Evolutionary conservation across 1,140 invertebrate genomes (phyloP), one percentile per base, ranked within the genome.

Genomic region (Proctacanthus coquilletti): DNA sequence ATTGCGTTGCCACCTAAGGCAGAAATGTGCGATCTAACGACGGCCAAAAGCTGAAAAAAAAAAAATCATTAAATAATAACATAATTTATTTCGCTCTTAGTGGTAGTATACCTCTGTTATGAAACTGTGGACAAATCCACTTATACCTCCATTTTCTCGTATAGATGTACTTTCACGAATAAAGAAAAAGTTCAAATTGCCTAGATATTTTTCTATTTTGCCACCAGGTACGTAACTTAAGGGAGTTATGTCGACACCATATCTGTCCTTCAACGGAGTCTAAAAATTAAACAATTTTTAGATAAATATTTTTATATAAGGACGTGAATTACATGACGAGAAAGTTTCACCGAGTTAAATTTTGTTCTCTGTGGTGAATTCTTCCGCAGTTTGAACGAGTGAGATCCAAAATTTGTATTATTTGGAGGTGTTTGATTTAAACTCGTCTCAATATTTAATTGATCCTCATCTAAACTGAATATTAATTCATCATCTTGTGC

Each of bases 1-100:
- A 97, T 78, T 1, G 88, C 89, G 65, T 97, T 96, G 9, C 92
- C 92, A 21, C 91, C 89, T n/a, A 96, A 62, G 8, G 88, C 84
- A 1, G 84, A 77, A 5, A 94, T 85, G 61, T 96, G 89, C 11
- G 89, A 86, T 33, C 92, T 69, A 9, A 89, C 83, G 42, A 95
- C 89, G 1, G 87, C 86, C 47, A 94, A 56, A 32, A 80, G 58
- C 63, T 65, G 36, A 17, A 36, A 18, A 21, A 39, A 9, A 18
- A 20, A 31, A 19, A 20, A 33, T 23, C 10, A 33, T 33, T 9
- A 18, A 39, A n/a, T 17, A 21, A 33, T 21, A 10, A 14, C 10
- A 31, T 14, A 31, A 21, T 33, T 21, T 5, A 21, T n/a, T n/a
- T n/a, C n/a, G n/a, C n/a, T 19, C 15, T 17, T 3, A 18, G 11